Conservation (phyloP, 1,140 invertebrate species). For the Gryon sp. region DNA sequence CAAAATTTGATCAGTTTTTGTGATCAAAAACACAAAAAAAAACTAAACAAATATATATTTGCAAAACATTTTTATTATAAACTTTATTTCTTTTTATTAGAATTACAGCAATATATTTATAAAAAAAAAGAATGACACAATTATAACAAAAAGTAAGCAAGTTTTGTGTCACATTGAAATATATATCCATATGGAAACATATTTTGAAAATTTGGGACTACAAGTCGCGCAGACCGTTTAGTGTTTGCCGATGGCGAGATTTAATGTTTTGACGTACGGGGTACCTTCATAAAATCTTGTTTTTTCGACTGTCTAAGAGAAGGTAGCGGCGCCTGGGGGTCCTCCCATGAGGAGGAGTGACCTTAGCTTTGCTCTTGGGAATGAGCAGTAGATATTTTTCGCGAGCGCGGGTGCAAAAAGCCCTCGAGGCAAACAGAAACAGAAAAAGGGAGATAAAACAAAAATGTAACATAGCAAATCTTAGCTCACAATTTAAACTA, state of each 20-base stretch:
- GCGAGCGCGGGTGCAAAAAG: constrained; percentile 64
- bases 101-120: too few relatives aligned
- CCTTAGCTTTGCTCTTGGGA: constrained; percentile 76
- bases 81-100: too few relatives aligned
- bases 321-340: constrained; percentile 77
- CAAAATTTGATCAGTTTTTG: too few relatives aligned
- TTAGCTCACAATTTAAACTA: constrained; percentile 56
- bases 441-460: constrained; percentile 30
- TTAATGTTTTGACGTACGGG: constrained; percentile 60
- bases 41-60: too few relatives aligned
- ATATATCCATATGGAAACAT: constrained; percentile 41
- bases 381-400: constrained; percentile 70
- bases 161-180: constrained; percentile 60
- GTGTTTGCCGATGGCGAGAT: constrained; percentile 53
- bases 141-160: constrained; percentile 48
- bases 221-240: constrained; percentile 54
- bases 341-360: constrained; percentile 79
- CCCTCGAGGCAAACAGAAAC: constrained; percentile 48
- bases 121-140: too few relatives aligned
- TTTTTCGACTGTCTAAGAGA: constrained; percentile 69
- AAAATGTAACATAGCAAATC: constrained; percentile 54
- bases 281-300: constrained; percentile 70
- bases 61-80: too few relatives aligned
- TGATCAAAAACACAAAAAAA: too few relatives aligned
- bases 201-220: constrained; percentile 47